Percentiles rank a stretch among this genome's conserved stretches.
Evolutionary conservation across 2,113 vertebrate genomes (phyloP).

Genomic region (Lasiurus borealis): DNA sequence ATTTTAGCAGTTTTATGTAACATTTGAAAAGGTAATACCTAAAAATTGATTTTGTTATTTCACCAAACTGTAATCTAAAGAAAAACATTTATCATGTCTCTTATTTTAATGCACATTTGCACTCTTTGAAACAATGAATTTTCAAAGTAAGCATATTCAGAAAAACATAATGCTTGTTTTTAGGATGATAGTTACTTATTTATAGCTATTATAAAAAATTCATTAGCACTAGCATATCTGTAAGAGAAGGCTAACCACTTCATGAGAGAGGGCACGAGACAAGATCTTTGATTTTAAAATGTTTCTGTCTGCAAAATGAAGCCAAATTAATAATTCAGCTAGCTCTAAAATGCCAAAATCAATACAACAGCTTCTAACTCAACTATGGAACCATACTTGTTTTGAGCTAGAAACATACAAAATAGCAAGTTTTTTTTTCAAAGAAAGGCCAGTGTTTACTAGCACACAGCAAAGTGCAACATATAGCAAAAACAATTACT

Average conservation of each 20-base stretch:
- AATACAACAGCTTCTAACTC: constrained; percentile 73
- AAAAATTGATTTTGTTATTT: constrained; percentile 15
- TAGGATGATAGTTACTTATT: constrained; percentile 61
- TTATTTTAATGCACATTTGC: constrained; percentile 50
- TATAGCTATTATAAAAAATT: constrained; percentile 77
- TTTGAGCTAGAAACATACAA: constrained; percentile 55
- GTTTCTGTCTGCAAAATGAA: constrained; percentile 76
- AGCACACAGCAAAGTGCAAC: constrained; percentile 19
- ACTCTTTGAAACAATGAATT: constrained; percentile 42
- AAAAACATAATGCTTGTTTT: constrained; percentile 57
- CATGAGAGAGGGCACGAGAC: constrained; percentile 13
- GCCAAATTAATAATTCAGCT: constrained; percentile 82
- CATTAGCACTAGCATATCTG: constrained; percentile 70
- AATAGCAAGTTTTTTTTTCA: background rate
- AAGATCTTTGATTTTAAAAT: constrained; percentile 74
- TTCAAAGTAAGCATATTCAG: constrained; percentile 68
- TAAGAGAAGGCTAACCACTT: constrained; percentile 66
- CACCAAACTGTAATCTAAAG: constrained; percentile 17
- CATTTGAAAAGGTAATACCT: constrained; percentile 34
- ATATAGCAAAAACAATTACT: constrained; percentile 50
- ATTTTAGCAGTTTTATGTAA: background rate
- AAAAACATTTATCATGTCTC: constrained; percentile 26
- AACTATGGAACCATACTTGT: constrained; percentile 48
- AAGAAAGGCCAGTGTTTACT: background rate
- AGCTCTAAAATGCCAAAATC: constrained; percentile 71